phyloP scores from a whole-genome alignment of 2,888 invertebrate species.

The Neuroscelio doddi region DNA sequence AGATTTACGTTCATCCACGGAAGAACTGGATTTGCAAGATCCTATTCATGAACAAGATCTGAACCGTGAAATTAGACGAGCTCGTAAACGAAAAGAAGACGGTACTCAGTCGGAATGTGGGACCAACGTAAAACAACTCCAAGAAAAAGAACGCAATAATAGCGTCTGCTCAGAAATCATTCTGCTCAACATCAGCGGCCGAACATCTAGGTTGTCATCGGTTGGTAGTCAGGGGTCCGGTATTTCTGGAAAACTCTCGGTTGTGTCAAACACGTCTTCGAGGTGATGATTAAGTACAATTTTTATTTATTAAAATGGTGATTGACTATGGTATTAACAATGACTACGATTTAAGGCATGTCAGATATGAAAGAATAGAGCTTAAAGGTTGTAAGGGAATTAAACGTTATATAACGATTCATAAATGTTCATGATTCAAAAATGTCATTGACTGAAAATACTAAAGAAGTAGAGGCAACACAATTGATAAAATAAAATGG shows the following conservation, averaged over 20 bases:
- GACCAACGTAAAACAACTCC: conserved; percentile 69
- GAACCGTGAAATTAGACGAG: conserved; percentile 64
- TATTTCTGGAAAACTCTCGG: conserved; percentile 71
- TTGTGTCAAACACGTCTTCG: conserved; percentile 66
- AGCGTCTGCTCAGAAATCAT: conserved; percentile 86
- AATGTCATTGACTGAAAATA: too few species aligned
- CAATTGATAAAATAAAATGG: background rate
- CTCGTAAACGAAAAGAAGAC: conserved; percentile 65
- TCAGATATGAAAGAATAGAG: too few species aligned
- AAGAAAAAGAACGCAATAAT: conserved; percentile 80
- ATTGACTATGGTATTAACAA: too few species aligned
- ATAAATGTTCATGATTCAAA: too few species aligned
- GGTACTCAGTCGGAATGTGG: conserved; percentile 68
- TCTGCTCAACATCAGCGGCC: conserved; percentile 80
- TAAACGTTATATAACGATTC: too few species aligned
- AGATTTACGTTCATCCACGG: conserved; percentile 89
- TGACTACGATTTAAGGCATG: too few species aligned
- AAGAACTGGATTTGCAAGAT: conserved; percentile 89
- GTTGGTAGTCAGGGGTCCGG: conserved; percentile 86
- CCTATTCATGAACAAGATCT: conserved; percentile 72
- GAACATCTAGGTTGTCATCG: conserved; percentile 87
- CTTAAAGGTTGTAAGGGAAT: too few species aligned
- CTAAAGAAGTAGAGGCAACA: too few species aligned
- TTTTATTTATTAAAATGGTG: too few species aligned
- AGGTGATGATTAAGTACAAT: too few species aligned